Conservation (phyloP, 2,888 invertebrate genomes). For the Oscheius myriophilus region DNA sequence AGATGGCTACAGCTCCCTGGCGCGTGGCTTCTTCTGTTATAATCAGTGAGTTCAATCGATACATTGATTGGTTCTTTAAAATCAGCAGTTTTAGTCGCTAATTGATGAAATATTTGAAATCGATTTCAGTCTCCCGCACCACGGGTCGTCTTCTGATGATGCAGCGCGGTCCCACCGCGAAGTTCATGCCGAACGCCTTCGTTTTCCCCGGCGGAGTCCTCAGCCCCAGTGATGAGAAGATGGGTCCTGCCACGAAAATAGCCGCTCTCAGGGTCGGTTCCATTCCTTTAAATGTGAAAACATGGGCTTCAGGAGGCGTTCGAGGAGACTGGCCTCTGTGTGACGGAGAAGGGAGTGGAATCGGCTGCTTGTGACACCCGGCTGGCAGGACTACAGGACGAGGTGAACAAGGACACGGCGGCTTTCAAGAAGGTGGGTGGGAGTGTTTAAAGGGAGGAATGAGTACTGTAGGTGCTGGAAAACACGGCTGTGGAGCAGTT, state of each 20-base stretch:
- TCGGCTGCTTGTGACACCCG: constrained; percentile 36
- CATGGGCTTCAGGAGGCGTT: constrained; percentile 59
- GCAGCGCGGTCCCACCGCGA: constrained; percentile 78
- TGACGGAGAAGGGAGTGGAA: constrained; percentile 43
- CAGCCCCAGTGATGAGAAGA: constrained; percentile 34
- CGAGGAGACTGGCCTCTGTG: constrained; percentile 65
- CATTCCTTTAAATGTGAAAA: neutral
- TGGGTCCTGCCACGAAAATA: constrained; percentile 36
- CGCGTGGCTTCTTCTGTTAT: constrained; percentile 8
- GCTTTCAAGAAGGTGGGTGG: constrained; percentile 19
- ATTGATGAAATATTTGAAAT: too few species aligned
- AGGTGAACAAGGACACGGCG: constrained; percentile 34
- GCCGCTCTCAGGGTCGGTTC: constrained; percentile 37
- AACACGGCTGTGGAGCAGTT: constrained; percentile 24
- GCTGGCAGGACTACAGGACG: constrained; percentile 33
- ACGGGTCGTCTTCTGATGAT: constrained; percentile 72
- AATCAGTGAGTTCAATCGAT: constrained; percentile 2
- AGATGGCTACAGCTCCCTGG: neutral
- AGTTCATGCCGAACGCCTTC: constrained; percentile 82
- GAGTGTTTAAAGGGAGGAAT: neutral
- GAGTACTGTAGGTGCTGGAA: constrained; percentile 4
- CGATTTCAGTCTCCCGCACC: constrained; percentile 6
- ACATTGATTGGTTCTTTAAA: neutral
- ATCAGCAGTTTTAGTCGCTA: too few species aligned
- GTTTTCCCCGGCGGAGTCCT: constrained; percentile 87